phyloP scores from a whole-genome alignment of 2,888 invertebrate species.

The Diploptera punctata region DNA sequence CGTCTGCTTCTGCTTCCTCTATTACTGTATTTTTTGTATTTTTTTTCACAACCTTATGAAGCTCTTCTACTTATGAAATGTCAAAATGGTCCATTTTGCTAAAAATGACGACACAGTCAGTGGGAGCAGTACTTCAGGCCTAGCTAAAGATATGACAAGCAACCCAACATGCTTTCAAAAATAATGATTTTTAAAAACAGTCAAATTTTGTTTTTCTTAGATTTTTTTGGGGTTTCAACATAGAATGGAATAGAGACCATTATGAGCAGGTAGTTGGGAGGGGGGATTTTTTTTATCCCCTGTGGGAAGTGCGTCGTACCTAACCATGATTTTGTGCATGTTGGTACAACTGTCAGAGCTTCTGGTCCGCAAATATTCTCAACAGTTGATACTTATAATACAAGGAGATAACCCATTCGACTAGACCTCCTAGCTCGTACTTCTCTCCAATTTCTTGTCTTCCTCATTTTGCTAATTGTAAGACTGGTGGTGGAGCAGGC shows the following conservation, averaged over 20 bases:
- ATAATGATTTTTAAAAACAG: slow-evolving; percentile 28
- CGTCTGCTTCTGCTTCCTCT: neutral
- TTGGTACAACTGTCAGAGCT: slow-evolving; percentile 17
- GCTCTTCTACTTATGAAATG: neutral
- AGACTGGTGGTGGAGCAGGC: slow-evolving; percentile 24
- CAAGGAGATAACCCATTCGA: neutral
- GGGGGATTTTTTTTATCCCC: neutral
- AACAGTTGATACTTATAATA: slow-evolving; percentile 15
- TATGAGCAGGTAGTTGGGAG: slow-evolving; percentile 20
- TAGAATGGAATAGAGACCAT: slow-evolving; percentile 21
- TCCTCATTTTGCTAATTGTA: slow-evolving; percentile 32
- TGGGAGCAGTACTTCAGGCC: slow-evolving; percentile 11
- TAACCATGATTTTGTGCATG: slow-evolving; percentile 9
- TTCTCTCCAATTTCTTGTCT: neutral
- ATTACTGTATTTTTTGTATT: neutral
- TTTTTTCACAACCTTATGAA: slow-evolving; percentile 18
- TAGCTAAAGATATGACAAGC: slow-evolving; percentile 18
- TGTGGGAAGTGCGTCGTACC: slow-evolving; percentile 14
- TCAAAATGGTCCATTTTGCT: neutral
- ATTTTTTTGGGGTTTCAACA: slow-evolving; percentile 4
- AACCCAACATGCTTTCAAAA: slow-evolving; percentile 27
- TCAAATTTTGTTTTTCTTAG: slow-evolving; percentile 13
- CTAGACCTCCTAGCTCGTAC: slow-evolving; percentile 1
- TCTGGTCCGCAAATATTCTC: slow-evolving; percentile 16
- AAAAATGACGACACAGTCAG: neutral